A percentile compares a stretch with the other conserved stretches of the same genome.
These are phyloP conservation scores for Eudyptes chrysolophus DNA, from an alignment of 2,113 vertebrate species.

Conservation along the genomic window DNA sequence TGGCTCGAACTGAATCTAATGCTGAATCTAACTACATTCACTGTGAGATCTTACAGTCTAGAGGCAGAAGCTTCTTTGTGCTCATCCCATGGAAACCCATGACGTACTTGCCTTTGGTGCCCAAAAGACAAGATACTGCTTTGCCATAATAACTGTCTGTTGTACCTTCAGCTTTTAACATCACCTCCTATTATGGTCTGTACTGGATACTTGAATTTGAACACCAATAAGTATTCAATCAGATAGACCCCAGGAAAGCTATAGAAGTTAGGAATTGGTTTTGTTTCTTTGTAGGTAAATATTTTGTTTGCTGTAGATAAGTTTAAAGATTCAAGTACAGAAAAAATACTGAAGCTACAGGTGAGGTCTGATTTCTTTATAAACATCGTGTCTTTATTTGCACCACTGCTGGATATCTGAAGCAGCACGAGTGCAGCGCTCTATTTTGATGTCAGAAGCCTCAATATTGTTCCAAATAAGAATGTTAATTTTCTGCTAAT, in stretches of 20 bases:
- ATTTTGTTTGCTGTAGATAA: not conserved
- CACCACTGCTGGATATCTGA: not conserved
- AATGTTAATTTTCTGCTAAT: not conserved
- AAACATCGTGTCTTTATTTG: not conserved
- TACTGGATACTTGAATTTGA: not conserved
- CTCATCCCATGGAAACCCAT: not conserved
- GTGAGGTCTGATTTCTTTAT: not conserved
- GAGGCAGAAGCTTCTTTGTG: not conserved
- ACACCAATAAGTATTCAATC: not conserved
- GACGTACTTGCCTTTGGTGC: fast-evolving
- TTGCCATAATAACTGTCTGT: not conserved
- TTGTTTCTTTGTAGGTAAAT: not conserved
- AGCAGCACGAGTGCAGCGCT: not conserved
- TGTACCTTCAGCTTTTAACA: not conserved
- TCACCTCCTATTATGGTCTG: not conserved
- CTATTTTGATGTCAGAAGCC: not conserved
- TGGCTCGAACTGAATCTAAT: not conserved
- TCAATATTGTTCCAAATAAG: not conserved
- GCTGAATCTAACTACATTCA: fast-evolving
- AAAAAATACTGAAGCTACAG: not conserved
- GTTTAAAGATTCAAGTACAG: not conserved
- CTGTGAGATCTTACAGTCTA: not conserved
- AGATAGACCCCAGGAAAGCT: not conserved
- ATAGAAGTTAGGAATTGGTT: not conserved
- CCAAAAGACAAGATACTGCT: not conserved